These are phyloP conservation scores for Chydorus sphaericus DNA, from an alignment of 2,888 invertebrate species.

Conservation along the genomic window DNA sequence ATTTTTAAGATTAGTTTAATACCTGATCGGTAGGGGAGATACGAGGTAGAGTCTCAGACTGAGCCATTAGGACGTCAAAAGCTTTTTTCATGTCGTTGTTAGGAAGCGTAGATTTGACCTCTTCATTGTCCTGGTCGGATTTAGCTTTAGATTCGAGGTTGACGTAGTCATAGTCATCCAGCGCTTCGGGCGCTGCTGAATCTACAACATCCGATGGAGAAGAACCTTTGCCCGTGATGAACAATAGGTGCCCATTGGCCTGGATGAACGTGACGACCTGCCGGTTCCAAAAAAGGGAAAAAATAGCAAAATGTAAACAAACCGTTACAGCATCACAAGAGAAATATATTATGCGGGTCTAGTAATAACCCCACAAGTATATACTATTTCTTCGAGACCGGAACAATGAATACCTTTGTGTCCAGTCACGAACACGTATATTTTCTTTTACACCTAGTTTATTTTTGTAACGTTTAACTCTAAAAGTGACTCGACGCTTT, in stretches of 20 bases:
- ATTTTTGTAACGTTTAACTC: too few species aligned
- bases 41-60: conserved; percentile 35
- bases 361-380: too few species aligned
- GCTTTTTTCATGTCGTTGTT: conserved; percentile 53
- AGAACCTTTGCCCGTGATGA: conserved; percentile 41
- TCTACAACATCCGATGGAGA: conserved; percentile 37
- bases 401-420: too few species aligned
- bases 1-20: too few species aligned
- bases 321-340: too few species aligned
- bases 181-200: not conserved
- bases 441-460: too few species aligned
- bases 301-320: not conserved
- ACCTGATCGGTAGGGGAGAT: conserved; percentile 27
- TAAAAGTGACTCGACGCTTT: too few species aligned
- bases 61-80: conserved; percentile 57
- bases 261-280: conserved; percentile 71
- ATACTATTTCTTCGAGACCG: too few species aligned
- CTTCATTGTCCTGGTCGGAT: conserved; percentile 52
- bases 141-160: conserved; percentile 58
- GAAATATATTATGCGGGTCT: too few species aligned
- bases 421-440: too few species aligned
- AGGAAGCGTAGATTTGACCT: conserved; percentile 54
- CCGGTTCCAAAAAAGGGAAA: not conserved
- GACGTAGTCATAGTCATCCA: conserved; percentile 78
- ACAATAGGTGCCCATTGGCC: conserved; percentile 62